These are phyloP conservation scores for Vidua macroura DNA, from an alignment of 2,113 vertebrate genomes.

Conservation along the genomic window DNA sequence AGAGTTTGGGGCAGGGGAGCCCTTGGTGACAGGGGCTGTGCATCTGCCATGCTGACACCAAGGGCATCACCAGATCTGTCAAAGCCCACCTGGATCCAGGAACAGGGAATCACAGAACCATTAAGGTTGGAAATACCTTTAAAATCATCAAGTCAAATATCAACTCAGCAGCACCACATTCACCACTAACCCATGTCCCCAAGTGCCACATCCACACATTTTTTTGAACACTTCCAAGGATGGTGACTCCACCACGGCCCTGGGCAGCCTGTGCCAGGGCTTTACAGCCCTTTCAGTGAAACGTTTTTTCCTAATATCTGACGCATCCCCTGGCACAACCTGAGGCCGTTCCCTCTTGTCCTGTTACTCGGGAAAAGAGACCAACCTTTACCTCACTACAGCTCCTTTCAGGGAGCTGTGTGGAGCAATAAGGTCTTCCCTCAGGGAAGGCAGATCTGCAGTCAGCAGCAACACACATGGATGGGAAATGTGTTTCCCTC, in stretches of 20 bases:
- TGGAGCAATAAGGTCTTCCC: neutral
- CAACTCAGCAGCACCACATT: neutral
- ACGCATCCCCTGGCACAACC: too few species aligned
- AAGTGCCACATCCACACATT: neutral
- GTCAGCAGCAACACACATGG: neutral
- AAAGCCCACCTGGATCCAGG: neutral
- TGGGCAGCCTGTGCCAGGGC: neutral
- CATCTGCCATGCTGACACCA: neutral
- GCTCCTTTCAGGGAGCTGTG: neutral
- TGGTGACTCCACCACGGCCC: neutral
- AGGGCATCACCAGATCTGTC: rapidly evolving
- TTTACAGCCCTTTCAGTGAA: neutral
- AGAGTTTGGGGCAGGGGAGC: neutral
- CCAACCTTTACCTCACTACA: neutral
- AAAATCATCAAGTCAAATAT: neutral
- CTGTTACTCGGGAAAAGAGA: neutral
- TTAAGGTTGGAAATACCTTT: neutral
- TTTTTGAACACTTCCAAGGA: neutral
- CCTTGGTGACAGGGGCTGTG: neutral
- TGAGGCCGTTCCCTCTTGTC: neutral
- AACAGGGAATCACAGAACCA: neutral
- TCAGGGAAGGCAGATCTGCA: neutral
- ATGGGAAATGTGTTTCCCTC: neutral
- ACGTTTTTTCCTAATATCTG: neutral
- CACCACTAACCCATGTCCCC: neutral